Conservation (phyloP, 2,888 invertebrate genomes). For the Plagodis dolabraria region DNA sequence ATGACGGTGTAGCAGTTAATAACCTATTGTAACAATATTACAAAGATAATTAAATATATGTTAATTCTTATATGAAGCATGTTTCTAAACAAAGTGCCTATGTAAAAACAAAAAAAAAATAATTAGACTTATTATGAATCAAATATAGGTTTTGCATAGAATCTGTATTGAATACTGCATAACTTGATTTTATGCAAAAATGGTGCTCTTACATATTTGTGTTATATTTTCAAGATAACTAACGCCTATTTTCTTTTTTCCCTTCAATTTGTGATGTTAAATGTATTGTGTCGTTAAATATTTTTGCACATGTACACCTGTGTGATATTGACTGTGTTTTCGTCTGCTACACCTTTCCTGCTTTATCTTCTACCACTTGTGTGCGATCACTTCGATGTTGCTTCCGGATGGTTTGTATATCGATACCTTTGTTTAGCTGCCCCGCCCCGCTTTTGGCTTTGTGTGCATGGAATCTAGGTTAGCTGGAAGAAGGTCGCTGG, state of each 20-base stretch:
- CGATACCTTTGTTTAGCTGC: conserved; percentile 34
- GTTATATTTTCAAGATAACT: not conserved
- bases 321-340: conserved; percentile 67
- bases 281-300: conserved; percentile 69
- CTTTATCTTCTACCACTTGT: conserved; percentile 36
- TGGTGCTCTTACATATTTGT: not conserved
- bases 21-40: too few species aligned
- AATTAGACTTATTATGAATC: too few species aligned
- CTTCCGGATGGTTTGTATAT: conserved; percentile 41
- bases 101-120: too few species aligned
- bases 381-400: conserved; percentile 62
- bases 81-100: too few species aligned
- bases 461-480: conserved; percentile 61
- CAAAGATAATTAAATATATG: too few species aligned
- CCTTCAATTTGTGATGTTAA: conserved; percentile 70
- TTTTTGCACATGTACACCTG: conserved; percentile 43
- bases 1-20: too few species aligned
- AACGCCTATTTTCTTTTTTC: conserved; percentile 33
- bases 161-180: too few species aligned
- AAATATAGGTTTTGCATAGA: too few species aligned
- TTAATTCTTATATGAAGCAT: too few species aligned
- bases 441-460: conserved; percentile 47
- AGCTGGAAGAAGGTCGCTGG: conserved; percentile 88
- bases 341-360: conserved; percentile 56
- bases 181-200: too few species aligned